phyloP scores from a whole-genome alignment of 2,888 invertebrate genomes.

The Thyatira batis region DNA sequence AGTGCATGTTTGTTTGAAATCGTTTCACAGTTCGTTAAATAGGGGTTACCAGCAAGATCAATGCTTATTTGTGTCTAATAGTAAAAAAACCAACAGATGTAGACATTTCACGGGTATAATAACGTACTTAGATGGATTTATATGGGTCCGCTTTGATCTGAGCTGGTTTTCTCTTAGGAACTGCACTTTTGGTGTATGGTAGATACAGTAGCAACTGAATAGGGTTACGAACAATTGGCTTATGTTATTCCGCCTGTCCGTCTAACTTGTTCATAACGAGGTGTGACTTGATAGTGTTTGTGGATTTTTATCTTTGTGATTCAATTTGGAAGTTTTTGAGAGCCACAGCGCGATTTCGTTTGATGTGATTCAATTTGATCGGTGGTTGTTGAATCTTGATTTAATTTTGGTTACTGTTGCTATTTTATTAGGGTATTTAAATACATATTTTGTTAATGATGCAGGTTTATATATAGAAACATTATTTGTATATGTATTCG shows the following conservation, averaged over 20 bases:
- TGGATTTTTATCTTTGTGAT: constrained; percentile 25
- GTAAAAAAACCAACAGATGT: constrained; percentile 80
- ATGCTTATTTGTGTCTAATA: constrained; percentile 79
- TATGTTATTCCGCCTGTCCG: constrained; percentile 18
- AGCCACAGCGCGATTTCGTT: constrained; percentile 11
- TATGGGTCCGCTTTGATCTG: constrained; percentile 72
- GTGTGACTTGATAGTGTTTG: constrained; percentile 51
- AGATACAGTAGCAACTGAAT: constrained; percentile 16
- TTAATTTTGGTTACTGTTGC: constrained; percentile 2
- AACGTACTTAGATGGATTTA: constrained; percentile 78
- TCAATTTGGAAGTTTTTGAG: background rate
- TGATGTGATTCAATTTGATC: constrained; percentile 27
- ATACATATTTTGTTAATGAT: no score
- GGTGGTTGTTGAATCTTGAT: no score
- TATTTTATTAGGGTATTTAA: no score
- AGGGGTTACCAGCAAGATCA: constrained; percentile 67
- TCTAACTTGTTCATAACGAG: constrained; percentile 36
- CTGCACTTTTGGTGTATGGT: constrained; percentile 23
- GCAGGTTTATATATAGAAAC: no score
- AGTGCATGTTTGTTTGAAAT: constrained; percentile 14
- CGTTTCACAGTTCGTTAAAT: constrained; percentile 17
- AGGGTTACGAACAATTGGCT: constrained; percentile 42
- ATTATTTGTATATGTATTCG: no score
- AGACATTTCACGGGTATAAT: constrained; percentile 81
- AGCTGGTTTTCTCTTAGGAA: background rate